These are phyloP conservation scores for Collichthys lucidus DNA, from an alignment of 2,113 vertebrate genomes.

Conservation along the genomic window DNA sequence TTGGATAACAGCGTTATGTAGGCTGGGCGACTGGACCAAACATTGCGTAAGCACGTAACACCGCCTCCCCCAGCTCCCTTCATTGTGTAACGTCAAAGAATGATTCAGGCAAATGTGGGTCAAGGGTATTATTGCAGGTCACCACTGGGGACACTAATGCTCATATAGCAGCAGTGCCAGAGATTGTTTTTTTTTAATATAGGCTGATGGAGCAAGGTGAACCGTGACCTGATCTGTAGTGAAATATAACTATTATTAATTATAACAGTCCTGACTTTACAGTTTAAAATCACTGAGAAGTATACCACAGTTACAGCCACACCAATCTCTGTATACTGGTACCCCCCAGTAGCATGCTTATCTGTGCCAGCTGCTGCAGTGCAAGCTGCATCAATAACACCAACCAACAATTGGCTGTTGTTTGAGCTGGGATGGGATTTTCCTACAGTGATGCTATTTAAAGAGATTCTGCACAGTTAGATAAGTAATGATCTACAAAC, in stretches of 20 bases:
- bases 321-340: background rate
- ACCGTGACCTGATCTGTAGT: background rate
- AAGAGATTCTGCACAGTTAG: background rate
- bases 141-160: conserved; percentile 21
- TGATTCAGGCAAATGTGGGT: conserved; percentile 71
- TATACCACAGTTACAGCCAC: too few species aligned
- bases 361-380: conserved; percentile 7
- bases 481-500: background rate
- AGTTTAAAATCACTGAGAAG: conserved; percentile 3
- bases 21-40: conserved; percentile 74
- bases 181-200: background rate
- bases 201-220: background rate
- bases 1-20: conserved; percentile 77
- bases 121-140: conserved; percentile 73
- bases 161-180: background rate
- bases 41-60: conserved; percentile 75
- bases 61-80: background rate
- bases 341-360: background rate
- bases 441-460: background rate
- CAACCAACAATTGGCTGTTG: background rate
- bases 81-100: conserved; percentile 76
- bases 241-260: too few species aligned
- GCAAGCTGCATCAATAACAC: background rate
- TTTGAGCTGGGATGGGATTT: background rate
- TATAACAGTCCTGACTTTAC: background rate